phyloP scores from a whole-genome alignment of 2,888 invertebrate species.

The Epinotia nisella region DNA sequence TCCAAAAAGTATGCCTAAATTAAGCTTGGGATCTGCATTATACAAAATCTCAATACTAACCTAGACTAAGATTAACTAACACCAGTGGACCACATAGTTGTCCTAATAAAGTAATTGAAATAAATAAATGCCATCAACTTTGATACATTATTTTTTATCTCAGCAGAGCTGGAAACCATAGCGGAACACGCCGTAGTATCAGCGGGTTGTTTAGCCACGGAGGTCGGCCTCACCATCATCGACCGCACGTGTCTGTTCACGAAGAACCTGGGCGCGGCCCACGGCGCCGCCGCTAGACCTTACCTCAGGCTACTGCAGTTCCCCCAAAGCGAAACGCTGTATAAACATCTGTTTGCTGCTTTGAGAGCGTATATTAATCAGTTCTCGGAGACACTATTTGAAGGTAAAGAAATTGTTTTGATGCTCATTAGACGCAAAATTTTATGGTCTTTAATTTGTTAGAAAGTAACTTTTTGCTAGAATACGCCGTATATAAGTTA shows the following conservation, averaged over 20 bases:
- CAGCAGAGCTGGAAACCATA: slow-evolving; percentile 72
- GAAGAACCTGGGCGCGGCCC: slow-evolving; percentile 90
- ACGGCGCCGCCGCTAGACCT: slow-evolving; percentile 93
- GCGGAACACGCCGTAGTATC: slow-evolving; percentile 76
- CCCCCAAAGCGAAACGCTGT: slow-evolving; percentile 95
- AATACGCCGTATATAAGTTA: too few relatives aligned
- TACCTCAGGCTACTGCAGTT: slow-evolving; percentile 94
- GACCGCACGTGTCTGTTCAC: slow-evolving; percentile 95
- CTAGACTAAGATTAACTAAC: too few relatives aligned
- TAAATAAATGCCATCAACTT: too few relatives aligned
- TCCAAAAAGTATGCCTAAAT: too few relatives aligned
- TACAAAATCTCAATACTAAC: too few relatives aligned
- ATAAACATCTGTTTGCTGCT: slow-evolving; percentile 96
- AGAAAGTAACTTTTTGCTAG: too few relatives aligned
- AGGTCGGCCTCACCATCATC: slow-evolving; percentile 94
- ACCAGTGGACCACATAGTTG: too few relatives aligned
- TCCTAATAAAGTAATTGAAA: too few relatives aligned
- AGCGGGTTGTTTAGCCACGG: slow-evolving; percentile 89
- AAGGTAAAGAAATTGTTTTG: slow-evolving; percentile 84
- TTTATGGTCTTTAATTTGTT: too few relatives aligned
- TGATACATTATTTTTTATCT: slow-evolving; percentile 10
- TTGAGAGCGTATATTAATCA: slow-evolving; percentile 96
- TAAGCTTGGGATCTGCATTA: too few relatives aligned
- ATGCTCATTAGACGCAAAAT: too few relatives aligned
- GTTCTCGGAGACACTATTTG: slow-evolving; percentile 92